Evolutionary conservation across 2,113 vertebrate species (phyloP), one percentile per base, ranked within the genome.

Genomic region (Fukomys damarensis): DNA sequence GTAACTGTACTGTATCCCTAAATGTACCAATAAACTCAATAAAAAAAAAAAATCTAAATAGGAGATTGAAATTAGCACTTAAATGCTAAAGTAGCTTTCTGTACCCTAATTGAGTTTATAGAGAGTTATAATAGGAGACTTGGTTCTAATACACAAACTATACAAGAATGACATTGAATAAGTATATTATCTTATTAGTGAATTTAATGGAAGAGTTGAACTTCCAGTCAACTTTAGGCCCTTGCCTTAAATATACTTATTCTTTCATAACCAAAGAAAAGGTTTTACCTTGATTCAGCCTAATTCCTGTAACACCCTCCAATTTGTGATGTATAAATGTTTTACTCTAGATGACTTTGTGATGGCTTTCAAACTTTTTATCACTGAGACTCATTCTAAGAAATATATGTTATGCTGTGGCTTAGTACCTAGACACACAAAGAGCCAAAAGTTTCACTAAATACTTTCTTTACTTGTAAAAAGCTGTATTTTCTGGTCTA

Each of bases 41-140:
- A n/a, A n/a, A n/a, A n/a, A n/a, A n/a, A n/a, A n/a, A n/a, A 97
- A 86, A 92, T 65, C 96, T 83, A 92, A 74, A 84, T 97, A 83
- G 52, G 96, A 96, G 92, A 96, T 93, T 82, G 30, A 95, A 95
- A 95, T 81, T 96, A 68, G 63, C 91, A 93, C 83, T 58, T 35
- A 89, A 94, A 79, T 97, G 89, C 54, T 94, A 49, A 52, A 87
- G 70, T 91, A 65, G 4, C 30, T 91, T 96, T 96, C 83, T 95
- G 28, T 11, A 63, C 49, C 38, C 70, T 89, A 76, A 92, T 85
- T 77, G 80, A 87, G 82, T 61, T 59, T 90, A 91, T n/a, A 84
- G 56, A 94, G n/a, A 94, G 46, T 86, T 91, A 59, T 56, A 46
- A 72, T 82, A 52, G 28, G 56, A 86, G 32, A 56, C 52, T 93